phyloP scores from a whole-genome alignment of 92 coral and sea anemone species.

The Blastomussa wellsi region DNA sequence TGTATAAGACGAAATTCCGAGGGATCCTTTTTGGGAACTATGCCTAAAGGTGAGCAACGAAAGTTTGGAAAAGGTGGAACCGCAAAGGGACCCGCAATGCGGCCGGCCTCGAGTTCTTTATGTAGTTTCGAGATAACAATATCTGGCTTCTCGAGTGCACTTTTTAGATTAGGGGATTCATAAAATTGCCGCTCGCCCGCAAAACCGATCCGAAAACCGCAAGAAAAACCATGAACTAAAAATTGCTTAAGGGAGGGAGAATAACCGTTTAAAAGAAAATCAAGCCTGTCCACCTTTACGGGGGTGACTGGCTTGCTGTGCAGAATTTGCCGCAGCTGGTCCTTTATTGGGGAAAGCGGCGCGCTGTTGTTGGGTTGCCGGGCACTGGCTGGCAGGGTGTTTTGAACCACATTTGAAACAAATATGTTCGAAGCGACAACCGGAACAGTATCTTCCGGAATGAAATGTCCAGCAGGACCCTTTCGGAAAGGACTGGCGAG shows the following conservation, averaged over 20 bases:
- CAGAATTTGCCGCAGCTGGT: not conserved
- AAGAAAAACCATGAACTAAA: conserved; percentile 24
- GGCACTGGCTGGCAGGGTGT: conserved; percentile 25
- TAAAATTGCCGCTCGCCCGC: not conserved
- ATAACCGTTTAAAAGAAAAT: conserved; percentile 18
- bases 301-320: conserved; percentile 38
- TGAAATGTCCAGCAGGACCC: conserved; percentile 36
- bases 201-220: conserved; percentile 35
- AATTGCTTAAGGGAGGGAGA: too few species aligned
- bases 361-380: not conserved
- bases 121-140: conserved; percentile 1
- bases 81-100: conserved; percentile 39
- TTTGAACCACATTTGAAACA: conserved; percentile 26
- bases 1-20: conserved; percentile 53
- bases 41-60: conserved; percentile 40
- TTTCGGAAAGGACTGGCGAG: not conserved
- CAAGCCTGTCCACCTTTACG: conserved; percentile 20
- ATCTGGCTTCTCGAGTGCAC: too few species aligned
- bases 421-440: conserved; percentile 15
- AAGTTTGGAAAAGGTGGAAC: conserved; percentile 35
- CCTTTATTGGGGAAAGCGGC: not conserved
- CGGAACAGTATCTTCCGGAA: conserved; percentile 5
- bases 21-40: conserved; percentile 48
- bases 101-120: conserved; percentile 34
- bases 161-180: not conserved